phyloP scores from a whole-genome alignment of 2,888 invertebrate genomes.

The Siphonodentalium dalli region DNA sequence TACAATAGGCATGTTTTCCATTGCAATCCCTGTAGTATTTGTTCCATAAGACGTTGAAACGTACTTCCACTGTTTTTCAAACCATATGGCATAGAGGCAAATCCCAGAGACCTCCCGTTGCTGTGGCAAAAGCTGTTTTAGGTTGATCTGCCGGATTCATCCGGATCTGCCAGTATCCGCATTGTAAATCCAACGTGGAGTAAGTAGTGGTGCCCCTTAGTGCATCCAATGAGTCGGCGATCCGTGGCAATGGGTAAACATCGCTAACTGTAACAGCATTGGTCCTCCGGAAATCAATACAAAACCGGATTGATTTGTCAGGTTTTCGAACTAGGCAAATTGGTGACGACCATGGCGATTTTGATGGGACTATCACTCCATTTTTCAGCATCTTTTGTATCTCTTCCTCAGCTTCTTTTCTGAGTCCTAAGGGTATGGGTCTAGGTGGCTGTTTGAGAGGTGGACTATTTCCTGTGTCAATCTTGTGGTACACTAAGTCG shows the following conservation, averaged over 20 bases:
- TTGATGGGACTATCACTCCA: no score
- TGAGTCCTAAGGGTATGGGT: no score
- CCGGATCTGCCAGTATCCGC: no score
- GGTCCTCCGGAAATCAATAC: conserved; percentile 1
- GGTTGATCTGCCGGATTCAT: no score
- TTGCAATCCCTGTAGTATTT: background rate
- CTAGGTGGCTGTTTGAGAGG: no score
- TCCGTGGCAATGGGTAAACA: conserved; percentile 3
- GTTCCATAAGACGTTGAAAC: background rate
- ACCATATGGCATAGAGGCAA: background rate
- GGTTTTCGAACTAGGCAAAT: no score
- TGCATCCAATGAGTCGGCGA: background rate
- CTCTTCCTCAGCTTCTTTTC: no score
- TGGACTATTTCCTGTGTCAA: no score
- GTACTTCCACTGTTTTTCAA: background rate
- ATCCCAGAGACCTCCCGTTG: background rate
- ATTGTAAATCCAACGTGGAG: no score
- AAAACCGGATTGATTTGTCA: background rate
- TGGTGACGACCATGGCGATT: no score
- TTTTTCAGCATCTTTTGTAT: no score
- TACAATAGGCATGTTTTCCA: background rate
- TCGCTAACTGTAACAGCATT: background rate
- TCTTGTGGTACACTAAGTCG: no score
- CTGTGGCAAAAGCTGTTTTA: background rate
- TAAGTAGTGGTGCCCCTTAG: background rate